phyloP scores from a whole-genome alignment of 1,140 invertebrate genomes.

The Calliopsis andreniformis region DNA sequence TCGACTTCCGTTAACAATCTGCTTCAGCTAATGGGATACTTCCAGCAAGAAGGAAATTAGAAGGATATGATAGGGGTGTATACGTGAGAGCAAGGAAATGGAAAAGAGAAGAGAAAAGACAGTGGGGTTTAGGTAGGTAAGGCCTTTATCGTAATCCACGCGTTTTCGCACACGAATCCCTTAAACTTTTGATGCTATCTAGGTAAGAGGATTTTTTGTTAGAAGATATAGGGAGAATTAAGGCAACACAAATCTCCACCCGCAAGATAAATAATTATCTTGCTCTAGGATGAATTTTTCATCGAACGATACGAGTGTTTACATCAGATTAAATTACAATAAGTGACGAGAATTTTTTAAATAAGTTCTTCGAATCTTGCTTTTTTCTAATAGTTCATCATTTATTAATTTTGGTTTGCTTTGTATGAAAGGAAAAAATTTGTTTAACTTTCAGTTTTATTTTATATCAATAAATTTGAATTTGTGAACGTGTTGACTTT shows the following conservation, averaged over 20 bases:
- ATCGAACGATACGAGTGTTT: background rate
- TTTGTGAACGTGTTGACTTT: no score
- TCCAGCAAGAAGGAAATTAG: slow-evolving; percentile 50
- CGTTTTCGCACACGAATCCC: slow-evolving; percentile 46
- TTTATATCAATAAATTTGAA: no score
- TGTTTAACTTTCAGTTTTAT: no score
- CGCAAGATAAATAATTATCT: slow-evolving; percentile 28
- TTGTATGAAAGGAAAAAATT: no score
- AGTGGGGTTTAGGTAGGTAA: slow-evolving; percentile 21
- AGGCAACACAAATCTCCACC: slow-evolving; percentile 23
- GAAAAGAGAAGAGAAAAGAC: background rate
- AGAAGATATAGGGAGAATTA: slow-evolving; percentile 34
- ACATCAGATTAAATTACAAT: no score
- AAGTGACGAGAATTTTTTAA: no score
- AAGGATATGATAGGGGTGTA: slow-evolving; percentile 50
- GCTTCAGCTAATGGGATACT: slow-evolving; percentile 47
- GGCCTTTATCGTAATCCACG: slow-evolving; percentile 34
- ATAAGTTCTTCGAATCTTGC: no score
- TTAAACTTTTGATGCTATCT: slow-evolving; percentile 59
- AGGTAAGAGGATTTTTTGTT: slow-evolving; percentile 27
- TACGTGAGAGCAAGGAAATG: background rate
- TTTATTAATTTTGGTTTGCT: no score
- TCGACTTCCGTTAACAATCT: slow-evolving; percentile 58
- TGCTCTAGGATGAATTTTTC: no score
- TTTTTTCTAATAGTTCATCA: no score